phyloP scores from a whole-genome alignment of 2,797 vertebrate species.

The Chelonia mydas region DNA sequence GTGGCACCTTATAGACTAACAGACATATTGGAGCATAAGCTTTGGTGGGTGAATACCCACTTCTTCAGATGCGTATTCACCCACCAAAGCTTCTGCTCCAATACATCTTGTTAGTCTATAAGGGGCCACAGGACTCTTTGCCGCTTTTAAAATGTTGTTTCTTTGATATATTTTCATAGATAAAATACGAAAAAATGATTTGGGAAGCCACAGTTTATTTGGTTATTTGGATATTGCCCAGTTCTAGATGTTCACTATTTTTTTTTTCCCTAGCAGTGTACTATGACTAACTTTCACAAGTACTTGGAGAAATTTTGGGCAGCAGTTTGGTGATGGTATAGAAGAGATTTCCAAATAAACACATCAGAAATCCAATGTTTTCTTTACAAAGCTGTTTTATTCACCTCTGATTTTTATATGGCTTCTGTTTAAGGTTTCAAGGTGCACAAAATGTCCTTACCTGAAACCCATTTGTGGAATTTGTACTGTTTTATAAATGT shows the following conservation, averaged over 20 bases:
- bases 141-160: background rate
- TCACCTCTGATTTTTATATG: constrained; percentile 22
- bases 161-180: background rate
- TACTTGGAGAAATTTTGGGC: background rate
- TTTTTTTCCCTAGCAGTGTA: background rate
- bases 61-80: too few relatives aligned
- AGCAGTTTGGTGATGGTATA: background rate
- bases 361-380: constrained; percentile 18
- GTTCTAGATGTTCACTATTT: background rate
- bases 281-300: background rate
- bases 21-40: too few relatives aligned
- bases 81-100: too few relatives aligned
- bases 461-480: constrained; percentile 51
- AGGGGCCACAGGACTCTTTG: too few relatives aligned
- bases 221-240: constrained; percentile 12
- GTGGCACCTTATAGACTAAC: too few relatives aligned
- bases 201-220: background rate
- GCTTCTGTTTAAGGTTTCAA: constrained; percentile 29
- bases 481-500: constrained; percentile 65
- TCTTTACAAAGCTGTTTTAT: constrained; percentile 33
- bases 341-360: background rate
- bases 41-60: too few relatives aligned
- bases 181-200: background rate
- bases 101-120: too few relatives aligned
- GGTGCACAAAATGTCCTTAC: constrained; percentile 34